Conservation (phyloP, 2,113 vertebrate genomes). For the Mastomys natalensis region DNA sequence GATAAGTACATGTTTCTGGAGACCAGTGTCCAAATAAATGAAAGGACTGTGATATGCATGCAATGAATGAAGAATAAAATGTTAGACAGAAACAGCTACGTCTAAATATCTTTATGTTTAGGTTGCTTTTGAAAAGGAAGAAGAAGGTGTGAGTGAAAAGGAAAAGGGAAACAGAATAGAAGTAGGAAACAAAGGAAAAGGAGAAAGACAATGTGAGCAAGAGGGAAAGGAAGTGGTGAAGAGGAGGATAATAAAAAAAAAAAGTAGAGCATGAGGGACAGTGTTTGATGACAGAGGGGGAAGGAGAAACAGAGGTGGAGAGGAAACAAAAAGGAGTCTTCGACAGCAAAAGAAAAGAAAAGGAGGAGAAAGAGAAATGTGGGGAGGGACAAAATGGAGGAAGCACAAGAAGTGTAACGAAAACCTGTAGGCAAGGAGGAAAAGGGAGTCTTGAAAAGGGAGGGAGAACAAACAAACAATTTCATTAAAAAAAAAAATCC, state of each 20-base stretch:
- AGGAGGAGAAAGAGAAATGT: neutral
- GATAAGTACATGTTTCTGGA: neutral
- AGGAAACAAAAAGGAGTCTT: neutral
- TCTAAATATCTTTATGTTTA: neutral
- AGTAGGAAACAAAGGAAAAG: neutral
- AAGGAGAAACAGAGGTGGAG: neutral
- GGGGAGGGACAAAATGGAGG: neutral
- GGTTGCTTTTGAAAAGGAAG: too few relatives aligned
- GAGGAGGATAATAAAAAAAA: neutral
- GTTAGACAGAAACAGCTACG: neutral
- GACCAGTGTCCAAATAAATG: neutral
- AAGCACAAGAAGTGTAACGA: neutral
- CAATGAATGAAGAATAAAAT: neutral
- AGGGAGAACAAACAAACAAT: too few relatives aligned
- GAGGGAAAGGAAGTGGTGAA: too few relatives aligned
- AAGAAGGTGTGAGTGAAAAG: neutral
- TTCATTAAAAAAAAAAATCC: too few relatives aligned
- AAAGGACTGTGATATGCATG: neutral
- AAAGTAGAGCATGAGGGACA: neutral
- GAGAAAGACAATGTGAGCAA: neutral
- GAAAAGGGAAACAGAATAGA: neutral
- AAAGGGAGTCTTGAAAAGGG: neutral
- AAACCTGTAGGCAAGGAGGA: neutral
- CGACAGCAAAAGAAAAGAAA: neutral
- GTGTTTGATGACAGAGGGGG: neutral